These are phyloP conservation scores for Enteromius radiatus DNA, from an alignment of 2,797 vertebrate genomes.

Conservation along the genomic window DNA sequence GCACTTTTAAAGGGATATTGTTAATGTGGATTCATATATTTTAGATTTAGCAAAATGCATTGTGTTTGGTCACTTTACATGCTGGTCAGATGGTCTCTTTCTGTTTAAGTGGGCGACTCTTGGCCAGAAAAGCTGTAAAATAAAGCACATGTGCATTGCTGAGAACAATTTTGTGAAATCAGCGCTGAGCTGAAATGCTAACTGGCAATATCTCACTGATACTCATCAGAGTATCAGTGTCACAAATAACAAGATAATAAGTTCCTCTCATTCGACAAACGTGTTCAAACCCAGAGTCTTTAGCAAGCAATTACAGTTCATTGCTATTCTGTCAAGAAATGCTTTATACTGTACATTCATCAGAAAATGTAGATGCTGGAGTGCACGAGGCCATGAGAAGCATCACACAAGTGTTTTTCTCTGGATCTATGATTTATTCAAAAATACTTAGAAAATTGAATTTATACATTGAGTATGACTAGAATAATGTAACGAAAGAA, in stretches of 20 bases:
- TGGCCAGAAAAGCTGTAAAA: slow-evolving; percentile 4
- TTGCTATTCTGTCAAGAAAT: slow-evolving; percentile 1
- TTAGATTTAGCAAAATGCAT: neutral
- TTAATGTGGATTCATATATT: neutral
- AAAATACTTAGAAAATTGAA: neutral
- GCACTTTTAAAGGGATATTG: neutral
- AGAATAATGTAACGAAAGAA: neutral
- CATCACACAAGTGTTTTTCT: neutral
- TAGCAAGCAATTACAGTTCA: neutral
- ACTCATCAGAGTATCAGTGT: slow-evolving; percentile 27
- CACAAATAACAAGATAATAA: slow-evolving; percentile 20
- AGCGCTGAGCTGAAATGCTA: neutral
- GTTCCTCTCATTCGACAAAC: neutral
- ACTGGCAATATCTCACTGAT: neutral
- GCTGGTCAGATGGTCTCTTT: neutral
- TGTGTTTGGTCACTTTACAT: neutral
- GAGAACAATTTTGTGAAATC: neutral
- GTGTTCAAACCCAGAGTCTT: neutral
- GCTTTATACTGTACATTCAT: slow-evolving; percentile 4
- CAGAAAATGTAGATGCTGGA: neutral
- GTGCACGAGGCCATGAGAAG: neutral
- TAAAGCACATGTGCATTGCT: slow-evolving; percentile 3
- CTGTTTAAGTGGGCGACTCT: neutral
- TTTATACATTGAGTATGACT: neutral
- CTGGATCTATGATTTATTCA: neutral